Evolutionary conservation across 2,888 invertebrate genomes (phyloP).

Genomic region (Cheilosia variabilis): DNA sequence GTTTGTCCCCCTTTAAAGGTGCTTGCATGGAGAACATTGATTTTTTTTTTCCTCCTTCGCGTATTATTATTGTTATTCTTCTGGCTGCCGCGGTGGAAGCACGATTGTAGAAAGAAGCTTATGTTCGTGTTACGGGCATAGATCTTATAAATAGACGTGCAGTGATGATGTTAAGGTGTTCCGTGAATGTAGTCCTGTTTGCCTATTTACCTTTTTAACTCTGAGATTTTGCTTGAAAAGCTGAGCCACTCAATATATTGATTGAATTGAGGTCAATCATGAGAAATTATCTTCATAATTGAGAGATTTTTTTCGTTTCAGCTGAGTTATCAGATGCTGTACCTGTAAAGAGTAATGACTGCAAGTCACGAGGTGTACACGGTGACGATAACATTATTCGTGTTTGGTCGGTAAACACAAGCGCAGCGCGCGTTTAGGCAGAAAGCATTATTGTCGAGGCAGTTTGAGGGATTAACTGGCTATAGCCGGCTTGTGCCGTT

Average conservation of each 20-base stretch:
- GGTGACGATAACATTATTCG: constrained; percentile 46
- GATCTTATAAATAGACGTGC: constrained; percentile 52
- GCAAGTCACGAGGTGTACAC: constrained; percentile 61
- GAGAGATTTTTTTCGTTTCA: background rate
- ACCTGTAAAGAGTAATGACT: constrained; percentile 14
- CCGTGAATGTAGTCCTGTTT: background rate
- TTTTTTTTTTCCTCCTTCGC: constrained; percentile 46
- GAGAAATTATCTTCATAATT: constrained; percentile 4
- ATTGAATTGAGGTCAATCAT: constrained; percentile 40
- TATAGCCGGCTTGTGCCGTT: background rate
- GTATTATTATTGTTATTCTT: constrained; percentile 20
- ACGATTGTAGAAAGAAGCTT: constrained; percentile 24
- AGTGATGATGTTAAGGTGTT: constrained; percentile 4
- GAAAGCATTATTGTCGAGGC: background rate
- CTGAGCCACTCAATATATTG: constrained; percentile 21
- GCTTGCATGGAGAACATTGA: constrained; percentile 46
- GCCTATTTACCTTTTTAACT: constrained; percentile 7
- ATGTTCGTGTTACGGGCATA: constrained; percentile 39
- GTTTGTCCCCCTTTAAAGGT: background rate
- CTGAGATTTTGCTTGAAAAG: constrained; percentile 16
- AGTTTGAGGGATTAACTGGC: constrained; percentile 1
- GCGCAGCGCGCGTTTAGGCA: background rate
- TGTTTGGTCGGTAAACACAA: constrained; percentile 58
- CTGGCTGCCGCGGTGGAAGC: background rate
- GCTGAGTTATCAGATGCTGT: constrained; percentile 52